phyloP scores from a whole-genome alignment of 2,797 vertebrate genomes.

The Sebastes oblongus region DNA sequence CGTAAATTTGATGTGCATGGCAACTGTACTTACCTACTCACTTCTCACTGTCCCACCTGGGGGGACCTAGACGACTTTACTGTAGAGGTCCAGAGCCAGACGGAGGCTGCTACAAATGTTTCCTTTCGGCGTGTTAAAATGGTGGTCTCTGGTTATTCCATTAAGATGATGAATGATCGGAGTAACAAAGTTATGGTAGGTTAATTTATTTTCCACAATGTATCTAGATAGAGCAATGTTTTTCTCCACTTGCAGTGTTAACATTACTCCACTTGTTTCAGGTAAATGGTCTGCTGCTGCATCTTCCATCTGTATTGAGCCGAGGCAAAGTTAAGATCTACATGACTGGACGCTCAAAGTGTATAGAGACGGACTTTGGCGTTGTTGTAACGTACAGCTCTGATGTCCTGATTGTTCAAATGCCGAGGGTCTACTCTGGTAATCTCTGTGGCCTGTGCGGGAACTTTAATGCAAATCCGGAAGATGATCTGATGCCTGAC shows the following conservation, averaged over 20 bases:
- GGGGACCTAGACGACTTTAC: slow-evolving; percentile 20
- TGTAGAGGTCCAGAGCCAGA: slow-evolving; percentile 29
- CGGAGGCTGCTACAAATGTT: not conserved
- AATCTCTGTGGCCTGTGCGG: slow-evolving; percentile 72
- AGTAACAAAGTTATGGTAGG: slow-evolving; percentile 30
- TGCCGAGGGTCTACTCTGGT: slow-evolving; percentile 66
- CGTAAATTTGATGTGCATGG: slow-evolving; percentile 74
- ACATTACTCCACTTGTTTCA: slow-evolving; percentile 5
- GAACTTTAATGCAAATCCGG: slow-evolving; percentile 49
- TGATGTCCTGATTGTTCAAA: slow-evolving; percentile 57
- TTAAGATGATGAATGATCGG: slow-evolving; percentile 19
- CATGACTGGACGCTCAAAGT: slow-evolving; percentile 60
- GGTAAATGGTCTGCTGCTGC: slow-evolving; percentile 41
- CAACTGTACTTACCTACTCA: slow-evolving; percentile 75
- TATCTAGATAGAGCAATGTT: not conserved
- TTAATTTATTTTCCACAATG: not conserved
- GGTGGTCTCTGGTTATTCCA: slow-evolving; percentile 13
- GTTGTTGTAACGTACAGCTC: slow-evolving; percentile 55
- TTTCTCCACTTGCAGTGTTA: not conserved
- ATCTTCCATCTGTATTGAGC: slow-evolving; percentile 33
- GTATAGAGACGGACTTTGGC: slow-evolving; percentile 60
- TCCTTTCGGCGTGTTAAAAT: slow-evolving; percentile 27
- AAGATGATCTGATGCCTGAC: slow-evolving; percentile 24
- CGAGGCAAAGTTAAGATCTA: slow-evolving; percentile 62
- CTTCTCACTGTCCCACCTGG: slow-evolving; percentile 53